Base-by-base conservation (phyloP, 2,113 vertebrate genomes). In the Aviceda subcristata region DNA sequence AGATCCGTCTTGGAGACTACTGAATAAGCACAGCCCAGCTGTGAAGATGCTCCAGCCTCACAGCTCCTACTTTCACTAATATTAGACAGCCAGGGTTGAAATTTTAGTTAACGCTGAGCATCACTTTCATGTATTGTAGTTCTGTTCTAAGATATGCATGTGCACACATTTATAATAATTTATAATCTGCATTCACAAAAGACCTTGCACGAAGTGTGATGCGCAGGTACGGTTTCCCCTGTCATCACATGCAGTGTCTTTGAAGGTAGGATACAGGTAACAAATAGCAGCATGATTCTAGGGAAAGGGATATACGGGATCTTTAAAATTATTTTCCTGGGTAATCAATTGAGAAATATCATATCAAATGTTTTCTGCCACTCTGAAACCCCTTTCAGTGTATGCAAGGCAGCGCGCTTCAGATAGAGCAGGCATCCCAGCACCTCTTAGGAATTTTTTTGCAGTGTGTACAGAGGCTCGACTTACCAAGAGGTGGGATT, bases 321-420 rank as follows among this genome's bases (percentile, higher is more conserved):
- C 46, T 82, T 85, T 57, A 38, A 85, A 90, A 73, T 39, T 60
- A 41, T 27, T 82, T 8, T 86, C 9, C 29, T n/a, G 9, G 36
- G 21, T 20, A 71, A 50, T 41, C 38, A 43, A 1, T 10, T 41
- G 38, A 78, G 32, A 92, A 66, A 9, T 53, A 15, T 19, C 2
- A 14, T 13, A 24, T 20, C 8, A n/a, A 50, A 36, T 30, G 12
- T 39, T 77, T 77, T 32, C 41, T 74, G 24, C 24, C 23, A 14
- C 38, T 62, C 36, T 50, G 50, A 81, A 50, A 12, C 23, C 21
- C 11, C 36, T 68, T 57, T 56, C 41, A 26, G 12, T 21, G 12
- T n/a, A 8, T 6, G 23, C 30, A 39, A 73, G 15, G 41, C 62
- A 43, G 22, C 1, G 1, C 1, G 0, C 19, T 69, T 53, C 32